phyloP scores from a whole-genome alignment of 2,888 invertebrate species.

The Byasa hedistus region DNA sequence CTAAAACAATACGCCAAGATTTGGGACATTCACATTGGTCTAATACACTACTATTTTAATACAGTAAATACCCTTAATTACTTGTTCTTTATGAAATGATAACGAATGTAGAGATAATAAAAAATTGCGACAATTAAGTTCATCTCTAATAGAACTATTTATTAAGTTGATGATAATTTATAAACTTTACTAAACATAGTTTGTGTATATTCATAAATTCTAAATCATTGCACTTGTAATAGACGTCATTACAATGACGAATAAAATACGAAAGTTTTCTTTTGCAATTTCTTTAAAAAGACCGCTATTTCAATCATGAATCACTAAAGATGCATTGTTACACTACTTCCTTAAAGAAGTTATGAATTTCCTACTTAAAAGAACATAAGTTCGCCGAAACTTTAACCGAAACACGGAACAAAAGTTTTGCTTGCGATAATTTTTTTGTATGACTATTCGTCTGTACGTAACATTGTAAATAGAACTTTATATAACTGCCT shows the following conservation, averaged over 20 bases:
- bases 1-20: neutral
- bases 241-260: too few species aligned
- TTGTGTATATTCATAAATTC: too few species aligned
- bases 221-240: too few species aligned
- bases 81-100: neutral
- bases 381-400: conserved; percentile 14
- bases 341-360: conserved; percentile 7
- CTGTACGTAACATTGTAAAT: neutral
- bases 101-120: neutral
- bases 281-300: neutral
- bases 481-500: neutral
- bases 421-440: conserved; percentile 2
- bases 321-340: conserved; percentile 2
- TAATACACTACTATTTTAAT: too few species aligned
- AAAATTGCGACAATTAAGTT: neutral
- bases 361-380: conserved; percentile 5
- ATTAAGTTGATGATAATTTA: neutral
- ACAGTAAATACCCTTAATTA: neutral
- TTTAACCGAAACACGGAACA: conserved; percentile 11
- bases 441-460: conserved; percentile 1
- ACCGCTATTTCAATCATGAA: neutral
- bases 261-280: neutral
- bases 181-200: neutral
- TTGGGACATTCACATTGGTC: neutral
- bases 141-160: neutral